A percentile compares a stretch with the other conserved stretches of the same genome.
Evolutionary conservation across 2,797 vertebrate species (phyloP).

Genomic region (Triplophysa yarkandensis): DNA sequence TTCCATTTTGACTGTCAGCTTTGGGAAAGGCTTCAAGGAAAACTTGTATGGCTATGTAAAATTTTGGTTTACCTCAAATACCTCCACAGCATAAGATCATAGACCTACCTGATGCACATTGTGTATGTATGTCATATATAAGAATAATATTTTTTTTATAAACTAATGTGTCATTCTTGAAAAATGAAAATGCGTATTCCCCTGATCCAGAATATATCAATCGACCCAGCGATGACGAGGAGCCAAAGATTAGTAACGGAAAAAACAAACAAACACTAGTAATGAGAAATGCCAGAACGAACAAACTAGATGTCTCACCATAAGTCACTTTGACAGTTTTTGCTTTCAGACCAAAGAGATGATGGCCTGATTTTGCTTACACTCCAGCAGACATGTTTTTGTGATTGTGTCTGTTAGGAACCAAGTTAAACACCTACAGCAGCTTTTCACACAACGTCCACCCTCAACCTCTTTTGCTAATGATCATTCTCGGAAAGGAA

Average conservation of each 20-base stretch:
- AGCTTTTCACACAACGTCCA: constrained; percentile 13
- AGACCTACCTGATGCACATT: not conserved
- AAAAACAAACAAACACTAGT: constrained; percentile 14
- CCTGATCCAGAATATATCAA: not conserved
- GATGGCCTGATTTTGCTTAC: not conserved
- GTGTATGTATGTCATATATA: not conserved
- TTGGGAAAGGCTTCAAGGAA: constrained; percentile 31
- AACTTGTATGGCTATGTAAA: not conserved
- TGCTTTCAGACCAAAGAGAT: constrained; percentile 10
- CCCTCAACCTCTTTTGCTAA: constrained; percentile 40
- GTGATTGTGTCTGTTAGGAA: constrained; percentile 14
- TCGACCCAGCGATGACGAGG: not conserved
- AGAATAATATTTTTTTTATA: not conserved
- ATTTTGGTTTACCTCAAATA: constrained; percentile 30
- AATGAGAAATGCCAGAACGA: constrained; percentile 31
- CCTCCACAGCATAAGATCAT: constrained; percentile 17
- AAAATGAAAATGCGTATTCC: not conserved
- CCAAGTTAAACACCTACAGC: constrained; percentile 40
- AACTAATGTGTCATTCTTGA: not conserved
- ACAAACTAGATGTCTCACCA: constrained; percentile 15
- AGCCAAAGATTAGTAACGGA: constrained; percentile 18
- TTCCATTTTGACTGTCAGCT: constrained; percentile 27
- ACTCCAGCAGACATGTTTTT: constrained; percentile 16
- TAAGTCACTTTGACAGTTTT: not conserved
- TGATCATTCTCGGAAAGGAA: constrained; percentile 54